phyloP scores from a whole-genome alignment of 2,888 invertebrate genomes.

The Beris chalybata region DNA sequence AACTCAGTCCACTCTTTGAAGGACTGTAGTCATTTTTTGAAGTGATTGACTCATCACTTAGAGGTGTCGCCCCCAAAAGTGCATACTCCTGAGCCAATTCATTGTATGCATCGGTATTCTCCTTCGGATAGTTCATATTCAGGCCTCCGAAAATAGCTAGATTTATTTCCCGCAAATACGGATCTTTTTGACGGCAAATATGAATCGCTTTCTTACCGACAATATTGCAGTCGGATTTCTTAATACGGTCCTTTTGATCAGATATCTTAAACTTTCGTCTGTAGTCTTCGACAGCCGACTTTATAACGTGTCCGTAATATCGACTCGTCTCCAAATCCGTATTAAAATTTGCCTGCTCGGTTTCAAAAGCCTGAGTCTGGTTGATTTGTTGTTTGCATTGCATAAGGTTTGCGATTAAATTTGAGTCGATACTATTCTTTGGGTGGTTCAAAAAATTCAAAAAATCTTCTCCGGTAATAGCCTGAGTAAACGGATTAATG shows the following conservation, averaged over 20 bases:
- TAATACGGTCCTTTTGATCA: slow-evolving; percentile 10
- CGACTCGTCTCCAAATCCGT: slow-evolving; percentile 1
- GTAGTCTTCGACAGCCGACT: slow-evolving; percentile 7
- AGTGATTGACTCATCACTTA: not conserved
- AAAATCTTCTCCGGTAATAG: not conserved
- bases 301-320: not conserved
- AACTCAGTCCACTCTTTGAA: not conserved
- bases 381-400: slow-evolving; percentile 2
- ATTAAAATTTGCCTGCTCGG: not conserved
- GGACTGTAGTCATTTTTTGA: slow-evolving; percentile 17
- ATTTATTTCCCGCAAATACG: slow-evolving; percentile 8
- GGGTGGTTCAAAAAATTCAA: slow-evolving; percentile 1
- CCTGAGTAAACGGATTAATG: no score
- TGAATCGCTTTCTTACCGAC: not conserved
- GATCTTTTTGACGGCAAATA: slow-evolving; percentile 15
- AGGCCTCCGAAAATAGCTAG: slow-evolving; percentile 1
- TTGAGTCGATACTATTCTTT: slow-evolving; percentile 1
- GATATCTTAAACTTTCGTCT: not conserved
- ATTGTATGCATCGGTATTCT: not conserved
- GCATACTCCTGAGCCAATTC: slow-evolving; percentile 13
- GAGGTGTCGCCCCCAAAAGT: not conserved
- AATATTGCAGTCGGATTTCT: not conserved
- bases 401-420: not conserved
- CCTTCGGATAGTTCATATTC: not conserved
- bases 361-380: not conserved